Evolutionary conservation across 1,140 invertebrate genomes (phyloP).

Genomic region (Dryas iulia): DNA sequence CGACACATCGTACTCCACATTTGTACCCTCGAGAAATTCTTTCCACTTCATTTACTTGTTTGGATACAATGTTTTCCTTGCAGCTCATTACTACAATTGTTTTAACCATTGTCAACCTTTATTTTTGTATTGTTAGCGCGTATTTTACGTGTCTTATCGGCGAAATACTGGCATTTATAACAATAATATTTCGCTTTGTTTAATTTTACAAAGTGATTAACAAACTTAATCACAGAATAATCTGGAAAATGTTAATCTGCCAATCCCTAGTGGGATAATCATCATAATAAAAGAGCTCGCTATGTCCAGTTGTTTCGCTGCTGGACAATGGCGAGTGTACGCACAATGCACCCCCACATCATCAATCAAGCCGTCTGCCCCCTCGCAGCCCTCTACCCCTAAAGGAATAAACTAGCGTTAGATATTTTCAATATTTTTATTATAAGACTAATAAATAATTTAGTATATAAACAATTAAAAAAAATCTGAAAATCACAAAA

Average conservation of each 20-base stretch:
- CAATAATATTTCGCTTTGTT: background rate
- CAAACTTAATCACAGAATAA: conserved; percentile 16
- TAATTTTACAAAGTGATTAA: background rate
- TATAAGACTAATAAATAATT: conserved; percentile 13
- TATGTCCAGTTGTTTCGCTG: conserved; percentile 67
- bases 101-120: background rate
- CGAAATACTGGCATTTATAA: background rate
- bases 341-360: conserved; percentile 65
- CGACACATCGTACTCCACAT: conserved; percentile 50
- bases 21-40: conserved; percentile 67
- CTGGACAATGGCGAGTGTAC: conserved; percentile 64
- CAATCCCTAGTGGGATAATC: conserved; percentile 36
- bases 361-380: conserved; percentile 67
- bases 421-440: conserved; percentile 22
- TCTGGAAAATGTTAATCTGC: conserved; percentile 23
- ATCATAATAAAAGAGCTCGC: conserved; percentile 55
- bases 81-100: conserved; percentile 29
- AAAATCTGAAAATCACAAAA: background rate
- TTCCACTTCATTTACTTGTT: conserved; percentile 72
- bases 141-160: background rate
- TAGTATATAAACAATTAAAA: too few species aligned
- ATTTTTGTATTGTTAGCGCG: background rate
- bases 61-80: conserved; percentile 29
- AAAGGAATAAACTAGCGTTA: conserved; percentile 34
- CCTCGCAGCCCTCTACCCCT: conserved; percentile 30